A percentile compares a stretch with the other conserved stretches of the same genome.
phyloP scores from a whole-genome alignment of 1,140 invertebrate genomes.

The Zaprionus africanus region DNA sequence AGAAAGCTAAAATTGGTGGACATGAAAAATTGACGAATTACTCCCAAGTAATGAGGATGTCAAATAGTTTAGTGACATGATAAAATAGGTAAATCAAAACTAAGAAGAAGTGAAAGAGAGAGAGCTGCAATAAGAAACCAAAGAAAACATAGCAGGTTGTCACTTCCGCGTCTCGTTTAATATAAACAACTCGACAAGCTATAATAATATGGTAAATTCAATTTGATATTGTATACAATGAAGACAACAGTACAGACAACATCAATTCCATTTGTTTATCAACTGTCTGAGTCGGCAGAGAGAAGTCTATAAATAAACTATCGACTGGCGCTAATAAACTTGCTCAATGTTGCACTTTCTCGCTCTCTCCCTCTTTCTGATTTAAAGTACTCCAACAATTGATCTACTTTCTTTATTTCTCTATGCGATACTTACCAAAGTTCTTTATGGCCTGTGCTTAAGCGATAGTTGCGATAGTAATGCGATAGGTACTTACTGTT shows the following conservation, averaged over 20 bases:
- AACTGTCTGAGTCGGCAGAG: not conserved
- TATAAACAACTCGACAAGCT: not conserved
- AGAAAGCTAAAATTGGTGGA: too few species aligned
- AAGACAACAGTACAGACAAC: not conserved
- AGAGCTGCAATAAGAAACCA: not conserved
- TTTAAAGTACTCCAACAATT: not conserved
- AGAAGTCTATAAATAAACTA: conserved; percentile 1
- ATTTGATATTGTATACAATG: not conserved
- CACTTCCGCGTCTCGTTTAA: not conserved
- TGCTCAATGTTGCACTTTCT: not conserved
- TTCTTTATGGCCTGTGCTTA: not conserved
- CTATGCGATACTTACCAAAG: conserved; percentile 4
- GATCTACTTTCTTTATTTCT: not conserved
- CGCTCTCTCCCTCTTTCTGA: not conserved
- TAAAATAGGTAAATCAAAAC: too few species aligned
- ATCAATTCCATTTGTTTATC: conserved; percentile 3
- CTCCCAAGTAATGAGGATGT: too few species aligned
- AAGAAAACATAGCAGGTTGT: not conserved
- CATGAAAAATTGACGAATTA: too few species aligned
- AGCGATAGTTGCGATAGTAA: conserved; percentile 18
- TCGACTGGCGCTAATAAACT: not conserved
- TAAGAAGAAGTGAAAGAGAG: not conserved
- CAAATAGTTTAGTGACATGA: too few species aligned
- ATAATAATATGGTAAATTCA: conserved; percentile 3
- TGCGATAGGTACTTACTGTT: conserved; percentile 92